Conservation (phyloP, 1,140 invertebrate species). For the Nylanderia fulva region DNA sequence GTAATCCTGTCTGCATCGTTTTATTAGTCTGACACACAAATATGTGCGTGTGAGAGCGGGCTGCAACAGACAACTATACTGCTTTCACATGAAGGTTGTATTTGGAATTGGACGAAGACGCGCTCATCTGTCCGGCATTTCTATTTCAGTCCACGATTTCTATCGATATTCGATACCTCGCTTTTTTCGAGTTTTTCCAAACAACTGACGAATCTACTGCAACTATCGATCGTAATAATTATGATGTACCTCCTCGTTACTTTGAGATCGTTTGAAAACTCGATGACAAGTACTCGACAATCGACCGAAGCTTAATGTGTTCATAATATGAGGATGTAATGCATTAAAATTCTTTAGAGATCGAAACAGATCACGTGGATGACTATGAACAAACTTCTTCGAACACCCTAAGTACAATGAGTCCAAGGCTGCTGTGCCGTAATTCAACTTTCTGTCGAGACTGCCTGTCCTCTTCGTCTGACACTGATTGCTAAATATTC, state of each 20-base stretch:
- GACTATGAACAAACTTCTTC: conserved; percentile 50
- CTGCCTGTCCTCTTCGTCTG: conserved; percentile 57
- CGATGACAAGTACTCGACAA: neutral
- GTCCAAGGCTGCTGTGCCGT: conserved; percentile 77
- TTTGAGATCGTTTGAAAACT: neutral
- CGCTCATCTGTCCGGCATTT: neutral
- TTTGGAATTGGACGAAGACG: conserved; percentile 18
- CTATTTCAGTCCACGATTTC: neutral
- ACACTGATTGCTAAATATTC: conserved; percentile 77
- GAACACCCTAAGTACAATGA: conserved; percentile 77
- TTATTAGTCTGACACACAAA: conserved; percentile 44
- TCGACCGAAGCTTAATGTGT: conserved; percentile 53
- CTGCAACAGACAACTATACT: conserved; percentile 7
- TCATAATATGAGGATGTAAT: conserved; percentile 7
- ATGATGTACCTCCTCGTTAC: neutral
- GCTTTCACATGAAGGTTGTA: conserved; percentile 57
- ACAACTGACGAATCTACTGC: neutral
- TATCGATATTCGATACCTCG: neutral
- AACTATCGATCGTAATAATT: neutral
- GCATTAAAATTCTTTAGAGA: conserved; percentile 30
- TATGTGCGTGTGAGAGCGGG: conserved; percentile 4
- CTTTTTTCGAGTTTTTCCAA: neutral
- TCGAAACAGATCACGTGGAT: conserved; percentile 11
- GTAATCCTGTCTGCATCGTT: conserved; percentile 38
- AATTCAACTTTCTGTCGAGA: conserved; percentile 74